Base-by-base conservation (phyloP, 2,797 vertebrate species). In the Notolabrus celidotus region DNA sequence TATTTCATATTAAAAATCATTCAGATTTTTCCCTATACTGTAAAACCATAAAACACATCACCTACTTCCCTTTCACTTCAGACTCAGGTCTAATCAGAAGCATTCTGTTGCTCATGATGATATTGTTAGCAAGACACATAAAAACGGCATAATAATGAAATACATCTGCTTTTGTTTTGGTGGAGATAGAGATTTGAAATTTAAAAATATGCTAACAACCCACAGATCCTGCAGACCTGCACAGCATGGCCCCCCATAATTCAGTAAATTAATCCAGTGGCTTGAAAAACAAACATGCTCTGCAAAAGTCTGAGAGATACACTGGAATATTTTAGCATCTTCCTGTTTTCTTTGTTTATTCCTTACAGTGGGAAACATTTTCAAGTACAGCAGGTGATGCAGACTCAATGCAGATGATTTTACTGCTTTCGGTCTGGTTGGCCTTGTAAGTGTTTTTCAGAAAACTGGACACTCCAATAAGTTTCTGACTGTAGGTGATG, bases 181-280 rank as follows among this genome's bases (percentile, higher is more conserved):
- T 54, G 14, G 41, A 38, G 57, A 1, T 7, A 23, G n/a, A 46
- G 9, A 65, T 53, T 23, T 66, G 57, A 59, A 67, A 59, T 52
- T n/a, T 31, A 47, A 68, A 73, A 67, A 53, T 42, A 61, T 73
- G 33, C 46, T 61, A 52, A 58, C 46, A 17, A 56, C 10, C 27
- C 2, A 4, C 27, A 62, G 59, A 50, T 33, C 20, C 8, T 62
- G 36, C 23, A 36, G 38, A 54, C 17, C 57, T 67, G 45, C 42
- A 68, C 50, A 67, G 42, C 46, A 22, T 45, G 68, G 15, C 39
- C 20, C 51, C 47, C 22, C 23, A 56, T 45, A 53, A 56, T 53
- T 60, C 31, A 55, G 66, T 2, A 61, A 41, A 57, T 62, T 36
- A 59, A 62, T 34, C 17, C 23, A 31, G 15, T 34, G 31, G 69